Evolutionary conservation across 2,797 vertebrate genomes (phyloP).

Genomic region (Malacoraja senta): DNA sequence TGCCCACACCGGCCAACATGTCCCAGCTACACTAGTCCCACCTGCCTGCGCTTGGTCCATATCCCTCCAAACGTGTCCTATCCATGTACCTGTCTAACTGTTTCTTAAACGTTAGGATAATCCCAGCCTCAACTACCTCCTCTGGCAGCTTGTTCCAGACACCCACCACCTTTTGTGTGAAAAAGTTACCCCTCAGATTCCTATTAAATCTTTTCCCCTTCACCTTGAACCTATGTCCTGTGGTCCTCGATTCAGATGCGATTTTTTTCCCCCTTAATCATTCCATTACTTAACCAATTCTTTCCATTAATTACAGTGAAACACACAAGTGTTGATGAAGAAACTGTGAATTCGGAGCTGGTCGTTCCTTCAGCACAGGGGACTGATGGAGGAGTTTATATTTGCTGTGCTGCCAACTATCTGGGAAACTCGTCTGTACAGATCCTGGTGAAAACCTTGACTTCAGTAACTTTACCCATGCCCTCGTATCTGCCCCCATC

Average conservation of each 20-base stretch:
- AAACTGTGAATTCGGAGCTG: slow-evolving; percentile 66
- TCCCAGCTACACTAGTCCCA: too few relatives aligned
- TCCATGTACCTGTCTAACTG: too few relatives aligned
- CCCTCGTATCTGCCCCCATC: slow-evolving; percentile 47
- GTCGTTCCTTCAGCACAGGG: slow-evolving; percentile 63
- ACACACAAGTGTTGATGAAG: slow-evolving; percentile 60
- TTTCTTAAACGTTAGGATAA: too few relatives aligned
- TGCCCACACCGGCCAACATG: too few relatives aligned
- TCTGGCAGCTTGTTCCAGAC: too few relatives aligned
- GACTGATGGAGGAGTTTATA: slow-evolving; percentile 68
- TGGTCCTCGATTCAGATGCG: background rate
- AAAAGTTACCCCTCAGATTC: too few relatives aligned
- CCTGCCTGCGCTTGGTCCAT: too few relatives aligned
- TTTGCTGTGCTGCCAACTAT: slow-evolving; percentile 73
- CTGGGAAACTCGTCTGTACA: slow-evolving; percentile 62
- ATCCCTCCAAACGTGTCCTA: too few relatives aligned
- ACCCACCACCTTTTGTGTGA: too few relatives aligned
- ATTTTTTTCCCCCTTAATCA: background rate
- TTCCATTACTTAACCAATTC: background rate
- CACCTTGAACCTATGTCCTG: too few relatives aligned
- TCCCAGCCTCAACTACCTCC: too few relatives aligned
- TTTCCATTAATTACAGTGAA: slow-evolving; percentile 52
- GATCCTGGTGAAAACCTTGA: slow-evolving; percentile 56
- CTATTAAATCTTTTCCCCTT: too few relatives aligned
- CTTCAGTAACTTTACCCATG: slow-evolving; percentile 44